These are phyloP conservation scores for Podocnemis expansa DNA, from an alignment of 2,113 vertebrate genomes.

Conservation along the genomic window DNA sequence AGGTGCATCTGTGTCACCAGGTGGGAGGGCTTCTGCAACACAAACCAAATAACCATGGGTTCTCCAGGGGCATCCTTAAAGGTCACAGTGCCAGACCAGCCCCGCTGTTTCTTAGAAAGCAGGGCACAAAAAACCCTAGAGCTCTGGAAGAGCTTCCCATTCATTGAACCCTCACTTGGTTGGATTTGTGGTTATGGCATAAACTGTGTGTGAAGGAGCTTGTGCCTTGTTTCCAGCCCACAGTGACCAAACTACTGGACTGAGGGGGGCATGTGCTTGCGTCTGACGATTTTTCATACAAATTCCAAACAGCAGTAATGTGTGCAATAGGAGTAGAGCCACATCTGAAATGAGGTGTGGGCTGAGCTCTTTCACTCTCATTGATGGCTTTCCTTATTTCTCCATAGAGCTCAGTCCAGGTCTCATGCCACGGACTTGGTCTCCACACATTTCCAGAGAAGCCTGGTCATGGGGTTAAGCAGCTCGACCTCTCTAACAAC, in stretches of 20 bases:
- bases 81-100: neutral
- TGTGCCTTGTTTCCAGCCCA: neutral
- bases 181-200: neutral
- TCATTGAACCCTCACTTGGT: neutral
- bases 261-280: neutral
- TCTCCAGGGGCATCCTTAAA: neutral
- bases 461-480: constrained; percentile 68
- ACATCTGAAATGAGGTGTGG: neutral
- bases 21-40: neutral
- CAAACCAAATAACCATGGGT: neutral
- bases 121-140: neutral
- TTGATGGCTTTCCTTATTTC: neutral
- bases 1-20: neutral
- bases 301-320: neutral
- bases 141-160: neutral
- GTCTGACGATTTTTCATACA: neutral
- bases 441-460: constrained; percentile 76
- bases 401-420: constrained; percentile 41
- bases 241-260: neutral
- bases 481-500: constrained; percentile 83
- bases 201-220: neutral
- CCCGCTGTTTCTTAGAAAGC: neutral
- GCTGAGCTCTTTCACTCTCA: neutral
- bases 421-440: constrained; percentile 75
- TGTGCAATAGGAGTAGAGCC: neutral